Conservation (phyloP, 2,113 vertebrate genomes). For the Clarias batrachus region DNA sequence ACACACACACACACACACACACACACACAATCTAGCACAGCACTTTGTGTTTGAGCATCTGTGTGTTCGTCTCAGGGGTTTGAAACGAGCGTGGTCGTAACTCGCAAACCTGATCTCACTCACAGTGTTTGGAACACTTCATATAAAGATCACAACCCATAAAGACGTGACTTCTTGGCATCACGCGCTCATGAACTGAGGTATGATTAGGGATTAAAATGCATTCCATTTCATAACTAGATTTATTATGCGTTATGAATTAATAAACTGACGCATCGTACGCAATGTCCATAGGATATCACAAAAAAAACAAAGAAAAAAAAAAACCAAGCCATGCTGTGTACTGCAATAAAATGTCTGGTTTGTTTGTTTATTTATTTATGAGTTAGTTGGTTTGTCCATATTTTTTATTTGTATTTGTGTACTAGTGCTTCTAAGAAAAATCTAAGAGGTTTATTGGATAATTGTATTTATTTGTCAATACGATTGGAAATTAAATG, state of each 20-base stretch:
- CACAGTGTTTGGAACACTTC: neutral
- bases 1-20: constrained; percentile 8
- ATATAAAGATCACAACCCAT: neutral
- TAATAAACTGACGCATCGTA: neutral
- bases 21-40: neutral
- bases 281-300: neutral
- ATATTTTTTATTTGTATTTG: no score
- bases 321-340: neutral
- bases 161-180: neutral
- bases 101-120: neutral
- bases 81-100: neutral
- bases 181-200: neutral
- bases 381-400: neutral
- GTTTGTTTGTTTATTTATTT: neutral
- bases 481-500: no score
- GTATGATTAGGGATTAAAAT: neutral
- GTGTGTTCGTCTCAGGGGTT: neutral
- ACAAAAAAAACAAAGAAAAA: neutral
- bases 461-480: no score
- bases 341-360: neutral
- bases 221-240: neutral
- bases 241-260: neutral
- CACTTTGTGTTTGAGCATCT: neutral
- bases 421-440: no score
- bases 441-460: no score